These are phyloP conservation scores for Acleris emargana DNA, from an alignment of 2,888 invertebrate genomes.

Conservation along the genomic window DNA sequence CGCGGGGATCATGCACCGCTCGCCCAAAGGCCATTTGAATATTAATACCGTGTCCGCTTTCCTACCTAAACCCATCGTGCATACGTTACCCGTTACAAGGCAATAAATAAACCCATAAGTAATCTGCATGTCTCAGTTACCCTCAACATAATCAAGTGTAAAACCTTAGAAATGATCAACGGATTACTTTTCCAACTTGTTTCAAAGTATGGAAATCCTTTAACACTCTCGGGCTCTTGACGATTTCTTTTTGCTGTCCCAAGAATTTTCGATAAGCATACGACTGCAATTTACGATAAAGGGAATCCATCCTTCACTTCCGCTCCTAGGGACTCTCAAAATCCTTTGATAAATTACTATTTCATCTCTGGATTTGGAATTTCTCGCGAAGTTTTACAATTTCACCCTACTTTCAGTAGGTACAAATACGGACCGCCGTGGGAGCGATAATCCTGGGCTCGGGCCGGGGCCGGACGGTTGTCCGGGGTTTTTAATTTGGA, in stretches of 20 bases:
- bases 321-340: slow-evolving; percentile 70
- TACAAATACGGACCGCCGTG: slow-evolving; percentile 35
- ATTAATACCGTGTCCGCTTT: slow-evolving; percentile 70
- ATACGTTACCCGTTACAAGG: slow-evolving; percentile 65
- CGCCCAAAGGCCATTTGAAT: slow-evolving; percentile 74
- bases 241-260: slow-evolving; percentile 47
- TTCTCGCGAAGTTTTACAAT: slow-evolving; percentile 66
- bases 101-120: slow-evolving; percentile 53
- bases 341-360: slow-evolving; percentile 83
- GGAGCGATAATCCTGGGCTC: slow-evolving; percentile 63
- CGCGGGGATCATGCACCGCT: slow-evolving; percentile 60
- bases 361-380: slow-evolving; percentile 76
- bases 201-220: slow-evolving; percentile 33
- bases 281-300: slow-evolving; percentile 69
- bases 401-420: slow-evolving; percentile 57
- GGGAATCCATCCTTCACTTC: slow-evolving; percentile 66
- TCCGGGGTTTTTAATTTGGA: slow-evolving; percentile 78
- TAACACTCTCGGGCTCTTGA: slow-evolving; percentile 29
- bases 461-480: slow-evolving; percentile 61
- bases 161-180: slow-evolving; percentile 14
- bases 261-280: slow-evolving; percentile 56
- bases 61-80: slow-evolving; percentile 53
- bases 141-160: slow-evolving; percentile 12
- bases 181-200: slow-evolving; percentile 25
- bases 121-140: not conserved